Conservation (phyloP, 2,797 vertebrate species). For the Adelosebastes latens region DNA sequence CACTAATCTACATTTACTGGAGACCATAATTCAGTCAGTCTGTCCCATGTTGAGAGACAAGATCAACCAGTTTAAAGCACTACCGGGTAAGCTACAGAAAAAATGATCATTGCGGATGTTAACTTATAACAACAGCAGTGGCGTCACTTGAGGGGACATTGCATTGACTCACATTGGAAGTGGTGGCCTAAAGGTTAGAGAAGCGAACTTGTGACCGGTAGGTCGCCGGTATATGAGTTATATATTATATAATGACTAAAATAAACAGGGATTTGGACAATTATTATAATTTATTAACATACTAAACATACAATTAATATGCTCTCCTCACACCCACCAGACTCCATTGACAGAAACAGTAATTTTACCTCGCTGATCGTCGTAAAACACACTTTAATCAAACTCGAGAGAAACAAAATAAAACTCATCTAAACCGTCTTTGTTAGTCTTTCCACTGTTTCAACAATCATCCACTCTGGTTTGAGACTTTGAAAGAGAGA, state of each 20-base stretch:
- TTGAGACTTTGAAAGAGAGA: neutral
- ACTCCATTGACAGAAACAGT: neutral
- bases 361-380: neutral
- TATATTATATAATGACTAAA: too few relatives aligned
- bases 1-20: conserved; percentile 76
- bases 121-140: neutral
- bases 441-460: neutral
- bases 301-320: neutral
- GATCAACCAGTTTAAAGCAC: conserved; percentile 75
- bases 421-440: neutral
- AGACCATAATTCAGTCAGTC: conserved; percentile 27
- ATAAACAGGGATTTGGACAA: neutral
- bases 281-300: neutral
- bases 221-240: too few relatives aligned
- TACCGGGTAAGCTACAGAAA: conserved; percentile 48
- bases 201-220: too few relatives aligned
- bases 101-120: neutral
- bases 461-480: neutral
- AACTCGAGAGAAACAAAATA: neutral
- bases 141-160: neutral
- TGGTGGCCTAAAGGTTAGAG: too few relatives aligned
- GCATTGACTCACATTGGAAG: too few relatives aligned
- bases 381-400: neutral
- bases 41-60: conserved; percentile 71
- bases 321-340: rapidly evolving